Evolutionary conservation across 2,113 vertebrate genomes (phyloP), one percentile per base, ranked within the genome.

Genomic region (Bubo blakistoni): DNA sequence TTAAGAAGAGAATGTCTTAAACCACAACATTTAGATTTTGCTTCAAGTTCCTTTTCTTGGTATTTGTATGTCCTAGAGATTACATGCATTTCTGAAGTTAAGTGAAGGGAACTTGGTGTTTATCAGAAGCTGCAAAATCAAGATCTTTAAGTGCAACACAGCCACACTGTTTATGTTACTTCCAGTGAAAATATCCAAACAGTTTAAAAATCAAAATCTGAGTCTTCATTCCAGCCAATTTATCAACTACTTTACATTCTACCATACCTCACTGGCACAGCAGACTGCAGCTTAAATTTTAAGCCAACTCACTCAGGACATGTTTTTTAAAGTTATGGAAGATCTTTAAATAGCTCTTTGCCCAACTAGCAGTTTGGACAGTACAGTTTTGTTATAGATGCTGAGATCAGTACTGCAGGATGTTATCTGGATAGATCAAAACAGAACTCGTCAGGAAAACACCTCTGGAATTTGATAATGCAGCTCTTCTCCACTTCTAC

Each of bases 261-360:
- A 69, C 27, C 24, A 36, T n/a, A 52, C 58, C 57, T 78, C 44
- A 30, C 34, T 76, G 73, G 70, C 65, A 86, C 54, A 80, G 47
- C 19, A 86, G 54, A 70, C 62, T 54, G 54, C 30, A 86, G 74
- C 63, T 90, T 62, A 62, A 80, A 51, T 86, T 88, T 91, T 77
- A 95, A 91, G 62, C 61, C 65, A 91, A 1, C 36, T 90, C 93
- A 87, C 78, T 61, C 54, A 70, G 77, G 73, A 73, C 20, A 34
- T 4, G 7, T 73, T 84, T 93, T 93, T 58, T 15, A 20, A 92
- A 88, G 54, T 51, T 93, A 74, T 95, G 27, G 63, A 86, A 81
- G 79, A 91, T 62, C 96, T 86, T 93, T 95, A 94, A 96, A 94
- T 83, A 92, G 69, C 82, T 88, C 79, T 86, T 91, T 70, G 67